Conservation (phyloP, 1,140 invertebrate species). For the Megathymus violae region DNA sequence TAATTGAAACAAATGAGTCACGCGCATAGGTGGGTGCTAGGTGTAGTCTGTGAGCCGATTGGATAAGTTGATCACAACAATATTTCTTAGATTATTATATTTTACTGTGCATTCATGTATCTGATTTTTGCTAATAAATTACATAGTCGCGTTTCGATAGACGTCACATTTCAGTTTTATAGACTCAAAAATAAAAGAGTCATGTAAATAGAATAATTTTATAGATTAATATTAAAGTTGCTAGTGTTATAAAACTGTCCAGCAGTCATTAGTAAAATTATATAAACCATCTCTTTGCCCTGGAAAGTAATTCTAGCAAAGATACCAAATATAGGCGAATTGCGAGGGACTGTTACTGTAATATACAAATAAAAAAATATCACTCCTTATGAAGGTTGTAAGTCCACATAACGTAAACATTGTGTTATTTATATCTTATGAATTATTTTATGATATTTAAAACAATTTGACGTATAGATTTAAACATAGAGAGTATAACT, state of each 20-base stretch:
- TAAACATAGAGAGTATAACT: constrained; percentile 66
- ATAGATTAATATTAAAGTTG: constrained; percentile 49
- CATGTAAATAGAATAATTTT: constrained; percentile 57
- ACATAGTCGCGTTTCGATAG: constrained; percentile 7
- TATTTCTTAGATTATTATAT: neutral
- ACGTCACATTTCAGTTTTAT: constrained; percentile 24
- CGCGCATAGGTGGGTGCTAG: constrained; percentile 66
- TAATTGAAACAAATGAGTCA: constrained; percentile 61
- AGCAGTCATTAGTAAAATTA: constrained; percentile 44
- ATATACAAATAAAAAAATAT: constrained; percentile 53
- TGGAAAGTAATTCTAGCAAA: constrained; percentile 39
- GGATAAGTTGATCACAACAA: constrained; percentile 1
- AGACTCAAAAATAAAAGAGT: constrained; percentile 23
- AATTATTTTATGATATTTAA: constrained; percentile 75
- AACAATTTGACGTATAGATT: constrained; percentile 68
- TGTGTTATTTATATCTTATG: constrained; percentile 78
- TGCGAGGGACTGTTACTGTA: constrained; percentile 59
- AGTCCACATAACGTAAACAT: constrained; percentile 74
- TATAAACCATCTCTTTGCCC: constrained; percentile 42
- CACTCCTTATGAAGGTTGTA: constrained; percentile 81
- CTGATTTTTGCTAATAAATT: constrained; percentile 17
- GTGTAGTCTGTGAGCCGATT: constrained; percentile 19
- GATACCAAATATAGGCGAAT: constrained; percentile 46
- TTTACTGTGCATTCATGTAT: constrained; percentile 22
- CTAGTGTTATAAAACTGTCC: constrained; percentile 44